phyloP scores from a whole-genome alignment of 2,888 invertebrate species.

The Phyllotreta cruciferae region DNA sequence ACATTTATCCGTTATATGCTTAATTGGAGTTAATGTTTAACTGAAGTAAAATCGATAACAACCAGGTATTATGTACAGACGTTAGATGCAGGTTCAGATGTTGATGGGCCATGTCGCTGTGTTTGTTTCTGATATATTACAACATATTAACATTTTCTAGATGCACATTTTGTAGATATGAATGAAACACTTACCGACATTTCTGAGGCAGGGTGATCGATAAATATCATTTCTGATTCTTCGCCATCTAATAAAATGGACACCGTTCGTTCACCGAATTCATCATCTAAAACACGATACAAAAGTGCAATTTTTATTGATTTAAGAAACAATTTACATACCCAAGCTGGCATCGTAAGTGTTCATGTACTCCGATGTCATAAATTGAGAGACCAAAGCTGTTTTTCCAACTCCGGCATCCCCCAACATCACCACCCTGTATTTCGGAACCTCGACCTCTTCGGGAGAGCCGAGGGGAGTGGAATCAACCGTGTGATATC shows the following conservation, averaged over 20 bases:
- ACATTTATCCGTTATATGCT: neutral
- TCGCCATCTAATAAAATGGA: slow-evolving; percentile 89
- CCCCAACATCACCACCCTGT: slow-evolving; percentile 83
- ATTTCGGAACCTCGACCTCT: slow-evolving; percentile 74
- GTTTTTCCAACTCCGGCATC: slow-evolving; percentile 91
- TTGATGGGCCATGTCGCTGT: too few species aligned
- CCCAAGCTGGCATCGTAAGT: slow-evolving; percentile 91
- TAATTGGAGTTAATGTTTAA: neutral
- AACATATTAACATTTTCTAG: too few species aligned
- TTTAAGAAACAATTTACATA: slow-evolving; percentile 64
- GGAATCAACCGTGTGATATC: slow-evolving; percentile 80
- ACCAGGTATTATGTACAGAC: too few species aligned
- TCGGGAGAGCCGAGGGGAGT: slow-evolving; percentile 78
- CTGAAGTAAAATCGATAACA: neutral
- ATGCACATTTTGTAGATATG: too few species aligned
- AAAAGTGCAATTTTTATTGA: too few species aligned
- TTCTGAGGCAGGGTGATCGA: slow-evolving; percentile 87
- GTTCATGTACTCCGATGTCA: slow-evolving; percentile 96
- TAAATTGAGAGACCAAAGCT: slow-evolving; percentile 89
- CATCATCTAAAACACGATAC: too few species aligned
- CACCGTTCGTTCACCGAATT: slow-evolving; percentile 89
- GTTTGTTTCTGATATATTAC: too few species aligned
- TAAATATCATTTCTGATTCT: slow-evolving; percentile 88
- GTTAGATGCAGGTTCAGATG: too few species aligned
- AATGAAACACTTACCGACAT: slow-evolving; percentile 95